phyloP scores from a whole-genome alignment of 2,888 invertebrate species.

The Morpho deidamia region DNA sequence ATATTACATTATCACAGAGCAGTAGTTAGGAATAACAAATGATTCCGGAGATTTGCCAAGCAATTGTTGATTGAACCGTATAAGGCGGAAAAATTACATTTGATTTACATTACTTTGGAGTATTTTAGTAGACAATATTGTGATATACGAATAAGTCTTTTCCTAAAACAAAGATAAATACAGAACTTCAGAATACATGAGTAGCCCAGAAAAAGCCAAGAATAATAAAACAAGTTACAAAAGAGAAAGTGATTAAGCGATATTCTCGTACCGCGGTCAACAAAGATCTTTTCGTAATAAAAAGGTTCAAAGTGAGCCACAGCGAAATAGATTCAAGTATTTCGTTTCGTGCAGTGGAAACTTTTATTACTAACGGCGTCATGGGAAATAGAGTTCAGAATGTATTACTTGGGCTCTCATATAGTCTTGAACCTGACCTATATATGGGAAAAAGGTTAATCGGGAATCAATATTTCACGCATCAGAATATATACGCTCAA shows the following conservation, averaged over 20 bases:
- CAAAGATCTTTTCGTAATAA: conserved; percentile 10
- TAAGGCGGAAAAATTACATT: too few species aligned
- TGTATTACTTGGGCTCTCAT: conserved; percentile 8
- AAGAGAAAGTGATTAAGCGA: conserved; percentile 11
- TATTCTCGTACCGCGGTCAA: conserved; percentile 6
- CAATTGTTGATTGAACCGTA: too few species aligned
- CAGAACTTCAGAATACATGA: background rate
- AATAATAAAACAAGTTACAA: conserved; percentile 6
- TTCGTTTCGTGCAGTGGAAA: conserved; percentile 21
- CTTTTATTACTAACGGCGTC: conserved; percentile 25
- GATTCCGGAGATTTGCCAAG: too few species aligned
- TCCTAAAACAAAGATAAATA: background rate
- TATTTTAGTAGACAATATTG: too few species aligned
- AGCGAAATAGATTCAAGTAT: conserved; percentile 17
- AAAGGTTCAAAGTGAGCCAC: conserved; percentile 7
- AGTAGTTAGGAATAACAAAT: too few species aligned
- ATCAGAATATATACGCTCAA: background rate
- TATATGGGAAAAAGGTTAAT: conserved; percentile 11
- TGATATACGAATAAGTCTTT: too few species aligned
- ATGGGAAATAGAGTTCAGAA: conserved; percentile 25
- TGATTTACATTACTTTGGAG: too few species aligned
- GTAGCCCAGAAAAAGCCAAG: conserved; percentile 1
- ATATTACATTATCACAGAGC: too few species aligned
- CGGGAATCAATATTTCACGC: conserved; percentile 10
- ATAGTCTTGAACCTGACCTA: conserved; percentile 14